Percentiles rank a stretch among this genome's conserved stretches.
Evolutionary conservation across 2,888 invertebrate species (phyloP).

Genomic region (Acanthosepion esculentum): DNA sequence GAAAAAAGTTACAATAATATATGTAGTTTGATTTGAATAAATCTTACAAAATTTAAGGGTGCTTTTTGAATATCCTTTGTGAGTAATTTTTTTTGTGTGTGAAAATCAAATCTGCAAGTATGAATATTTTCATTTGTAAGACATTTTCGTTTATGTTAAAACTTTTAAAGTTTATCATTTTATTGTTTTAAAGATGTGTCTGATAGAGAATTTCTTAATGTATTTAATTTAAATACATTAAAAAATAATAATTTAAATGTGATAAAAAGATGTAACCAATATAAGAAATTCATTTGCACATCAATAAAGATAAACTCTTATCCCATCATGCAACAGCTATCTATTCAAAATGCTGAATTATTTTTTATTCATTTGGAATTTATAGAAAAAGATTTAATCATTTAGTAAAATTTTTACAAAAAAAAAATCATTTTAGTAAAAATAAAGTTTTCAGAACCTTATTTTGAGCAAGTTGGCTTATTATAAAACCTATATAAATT

Average conservation of each 20-base stretch:
- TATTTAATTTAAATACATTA: neutral
- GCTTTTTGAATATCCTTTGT: neutral
- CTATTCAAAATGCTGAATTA: neutral
- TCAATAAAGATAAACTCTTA: neutral
- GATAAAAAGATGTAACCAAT: neutral
- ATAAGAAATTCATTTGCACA: neutral
- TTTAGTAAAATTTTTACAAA: neutral
- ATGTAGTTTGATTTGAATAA: neutral
- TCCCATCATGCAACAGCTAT: neutral
- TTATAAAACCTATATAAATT: neutral
- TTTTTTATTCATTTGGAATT: neutral
- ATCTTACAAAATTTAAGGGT: neutral
- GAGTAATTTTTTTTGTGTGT: neutral
- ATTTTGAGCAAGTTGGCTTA: neutral
- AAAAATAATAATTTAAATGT: neutral
- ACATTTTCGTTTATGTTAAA: neutral
- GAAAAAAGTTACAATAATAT: neutral
- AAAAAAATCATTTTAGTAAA: neutral
- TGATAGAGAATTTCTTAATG: neutral
- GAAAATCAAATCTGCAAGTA: neutral
- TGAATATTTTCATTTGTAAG: neutral
- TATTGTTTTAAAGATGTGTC: neutral
- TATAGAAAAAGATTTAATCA: neutral
- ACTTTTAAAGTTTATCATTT: neutral
- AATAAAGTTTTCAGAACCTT: neutral